phyloP scores from a whole-genome alignment of 2,888 invertebrate species.

The Willowsia nigromaculata region DNA sequence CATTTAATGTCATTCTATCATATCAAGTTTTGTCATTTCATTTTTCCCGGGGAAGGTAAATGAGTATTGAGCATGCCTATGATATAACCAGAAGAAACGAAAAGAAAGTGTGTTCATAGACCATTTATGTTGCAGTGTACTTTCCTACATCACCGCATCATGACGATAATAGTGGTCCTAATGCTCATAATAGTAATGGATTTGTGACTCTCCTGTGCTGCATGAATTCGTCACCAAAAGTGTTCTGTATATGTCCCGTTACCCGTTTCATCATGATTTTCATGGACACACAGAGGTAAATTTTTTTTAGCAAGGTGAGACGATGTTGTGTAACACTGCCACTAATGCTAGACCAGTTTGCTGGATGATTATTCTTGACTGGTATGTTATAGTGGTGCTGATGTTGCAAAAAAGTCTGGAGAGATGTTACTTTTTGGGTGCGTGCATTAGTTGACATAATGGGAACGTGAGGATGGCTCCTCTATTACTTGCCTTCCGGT shows the following conservation, averaged over 20 bases:
- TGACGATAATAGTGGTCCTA: slow-evolving; percentile 12
- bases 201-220: slow-evolving; percentile 51
- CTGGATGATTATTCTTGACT: not conserved
- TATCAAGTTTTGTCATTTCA: slow-evolving; percentile 42
- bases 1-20: slow-evolving; percentile 24
- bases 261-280: not conserved
- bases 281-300: not conserved
- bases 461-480: slow-evolving; percentile 49
- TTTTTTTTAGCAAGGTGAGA: slow-evolving; percentile 13
- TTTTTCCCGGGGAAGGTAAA: slow-evolving; percentile 37
- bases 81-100: not conserved
- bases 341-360: not conserved
- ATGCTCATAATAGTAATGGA: slow-evolving; percentile 56
- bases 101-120: not conserved
- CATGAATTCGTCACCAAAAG: slow-evolving; percentile 36
- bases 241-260: not conserved
- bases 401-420: slow-evolving; percentile 36
- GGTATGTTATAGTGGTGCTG: slow-evolving; percentile 15
- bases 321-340: not conserved
- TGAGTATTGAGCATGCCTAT: no score
- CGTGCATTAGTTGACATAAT: slow-evolving; percentile 59
- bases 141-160: slow-evolving; percentile 2
- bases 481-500: slow-evolving; percentile 68
- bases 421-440: not conserved
- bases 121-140: slow-evolving; percentile 14